Base-by-base conservation (phyloP, 2,113 vertebrate species). In the Grammomys surdaster region DNA sequence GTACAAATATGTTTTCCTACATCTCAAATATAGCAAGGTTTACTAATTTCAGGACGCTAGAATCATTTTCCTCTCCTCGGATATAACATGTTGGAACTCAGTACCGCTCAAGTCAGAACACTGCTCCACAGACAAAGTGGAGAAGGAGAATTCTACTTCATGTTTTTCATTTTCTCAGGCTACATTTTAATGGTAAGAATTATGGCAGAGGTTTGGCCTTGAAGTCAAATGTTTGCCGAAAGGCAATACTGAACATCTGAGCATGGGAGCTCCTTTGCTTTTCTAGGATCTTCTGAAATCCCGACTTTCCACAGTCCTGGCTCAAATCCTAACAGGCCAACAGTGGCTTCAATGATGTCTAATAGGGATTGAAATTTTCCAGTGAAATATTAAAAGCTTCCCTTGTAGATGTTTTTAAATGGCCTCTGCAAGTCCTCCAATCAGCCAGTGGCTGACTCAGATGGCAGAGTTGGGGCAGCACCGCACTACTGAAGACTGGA, bases 401-500 rank as follows among this genome's bases (percentile, higher is more conserved):
- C 4, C 31, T 96, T 54, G 43, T 4, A 0, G n/a, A 77, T 40
- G n/a, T 82, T 90, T 72, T 78, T 90, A 96, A 89, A 87, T 70
- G 76, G 78, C 40, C 88, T 88, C 96, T 91, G 90, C 87, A 0
- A 92, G 2, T 3, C 51, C 91, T 87, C 0, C 0, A 22, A 85
- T 67, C 8, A 93, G 76, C 82, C 7, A 1, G 28, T 10, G 7
- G 92, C 94, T 90, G 92, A 95, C 90, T 78, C n/a, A 3, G 97
- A 95, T 58, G 2, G 85, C 84, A 91, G 70, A 88, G 92, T 78
- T 58, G 40, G 40, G 96, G 94, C 67, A 48, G 91, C 12, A 11
- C 96, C 96, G 95, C 26, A 40, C 46, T 86, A 97, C 94, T 12
- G 94, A 95, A 97, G 97, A 90, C 95, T 97, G 97, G 97, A 60